Base-by-base conservation (phyloP, 2,113 vertebrate species). In the Meriones unguiculatus region DNA sequence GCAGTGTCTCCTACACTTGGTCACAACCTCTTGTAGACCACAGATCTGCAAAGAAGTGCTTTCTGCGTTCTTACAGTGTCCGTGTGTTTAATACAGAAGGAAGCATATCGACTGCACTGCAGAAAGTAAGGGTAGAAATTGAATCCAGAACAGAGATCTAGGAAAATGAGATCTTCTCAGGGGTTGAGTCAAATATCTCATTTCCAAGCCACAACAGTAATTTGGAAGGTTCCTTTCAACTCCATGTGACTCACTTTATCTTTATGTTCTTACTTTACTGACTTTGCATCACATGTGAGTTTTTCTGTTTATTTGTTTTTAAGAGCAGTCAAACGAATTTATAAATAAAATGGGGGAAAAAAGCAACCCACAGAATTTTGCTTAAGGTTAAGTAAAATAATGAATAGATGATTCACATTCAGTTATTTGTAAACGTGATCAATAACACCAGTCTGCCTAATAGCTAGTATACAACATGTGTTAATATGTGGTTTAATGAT, bases 381-480 rank as follows among this genome's bases (percentile, higher is more conserved):
- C 41, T 65, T 25, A 93, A 87, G 25, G 86, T 72, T 88, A 89
- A 95, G 38, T 90, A 59, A 96, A 32, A 93, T 93, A 38, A 89
- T n/a, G 78, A 52, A 5, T 18, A 62, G 54, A 69, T 75, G n/a
- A 8, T 24, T 96, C 35, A 75, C 84, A 13, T 25, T 77, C 15
- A 65, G 20, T 67, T 94, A 62, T 80, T 89, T 91, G 18, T 89
- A 89, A 84, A 75, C 32, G 1, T 75, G 87, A 89, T 38, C 38
- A 81, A 91, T 24, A 89, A 38, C 89, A 65, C 13, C 59, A 76
- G 1, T 46, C 28, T 81, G 38, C 38, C 32, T 30, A 87, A 25
- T 69, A 92, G 28, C 41, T 72, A 86, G 17, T 50, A 18, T 50
- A 46, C 1, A 10, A 0, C 30, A n/a, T 70, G 2, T 62, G 46